A percentile compares a stretch with the other conserved stretches of the same genome.
These are phyloP conservation scores for Neoaliturus tenellus DNA, from an alignment of 2,888 invertebrate genomes.

Conservation along the genomic window DNA sequence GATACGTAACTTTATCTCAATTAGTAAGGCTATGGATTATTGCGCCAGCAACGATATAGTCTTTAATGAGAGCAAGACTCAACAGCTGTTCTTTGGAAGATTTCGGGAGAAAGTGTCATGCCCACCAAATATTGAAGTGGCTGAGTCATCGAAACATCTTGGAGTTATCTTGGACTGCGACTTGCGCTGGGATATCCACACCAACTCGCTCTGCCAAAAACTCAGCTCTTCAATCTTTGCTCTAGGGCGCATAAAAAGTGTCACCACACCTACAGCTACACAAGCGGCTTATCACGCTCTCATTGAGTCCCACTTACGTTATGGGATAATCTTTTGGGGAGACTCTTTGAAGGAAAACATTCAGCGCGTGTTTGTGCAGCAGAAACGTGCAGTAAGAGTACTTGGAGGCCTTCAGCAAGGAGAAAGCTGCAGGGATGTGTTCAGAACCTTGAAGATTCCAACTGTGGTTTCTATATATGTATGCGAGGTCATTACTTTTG, in stretches of 20 bases:
- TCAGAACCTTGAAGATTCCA: not conserved
- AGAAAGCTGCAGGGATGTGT: not conserved
- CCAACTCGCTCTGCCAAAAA: not conserved
- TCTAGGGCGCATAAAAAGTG: not conserved
- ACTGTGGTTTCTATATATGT: not conserved
- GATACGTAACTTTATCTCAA: not conserved
- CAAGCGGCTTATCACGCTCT: not conserved
- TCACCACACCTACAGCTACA: not conserved
- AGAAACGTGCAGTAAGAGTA: not conserved
- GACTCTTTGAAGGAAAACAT: not conserved
- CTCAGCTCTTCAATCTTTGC: not conserved
- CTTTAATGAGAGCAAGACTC: constrained; percentile 18
- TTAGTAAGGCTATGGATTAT: constrained; percentile 14
- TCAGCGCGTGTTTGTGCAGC: not conserved
- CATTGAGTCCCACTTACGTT: not conserved
- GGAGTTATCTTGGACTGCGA: constrained; percentile 1
- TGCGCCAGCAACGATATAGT: constrained; percentile 27
- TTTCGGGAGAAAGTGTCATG: not conserved
- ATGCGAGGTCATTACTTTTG: not conserved
- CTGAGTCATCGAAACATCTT: constrained; percentile 2
- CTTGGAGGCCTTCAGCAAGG: not conserved
- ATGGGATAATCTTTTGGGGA: constrained; percentile 17
- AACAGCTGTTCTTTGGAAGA: not conserved
- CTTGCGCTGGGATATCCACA: not conserved
- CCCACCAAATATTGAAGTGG: not conserved